phyloP scores from a whole-genome alignment of 1,140 invertebrate species.

The Halyomorpha halys region DNA sequence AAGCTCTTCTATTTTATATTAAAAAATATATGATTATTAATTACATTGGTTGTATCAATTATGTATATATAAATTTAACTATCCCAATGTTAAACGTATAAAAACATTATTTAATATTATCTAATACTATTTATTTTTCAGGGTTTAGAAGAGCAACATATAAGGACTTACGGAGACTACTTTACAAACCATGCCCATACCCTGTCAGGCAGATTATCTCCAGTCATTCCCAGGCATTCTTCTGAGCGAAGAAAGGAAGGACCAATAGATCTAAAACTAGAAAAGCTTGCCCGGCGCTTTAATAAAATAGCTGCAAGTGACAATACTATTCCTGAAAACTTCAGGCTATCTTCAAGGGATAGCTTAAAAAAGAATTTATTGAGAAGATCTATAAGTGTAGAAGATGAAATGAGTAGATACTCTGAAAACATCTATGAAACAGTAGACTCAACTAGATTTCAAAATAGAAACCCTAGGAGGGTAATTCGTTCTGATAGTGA shows the following conservation, averaged over 20 bases:
- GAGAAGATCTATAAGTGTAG: conserved; percentile 21
- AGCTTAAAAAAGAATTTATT: conserved; percentile 12
- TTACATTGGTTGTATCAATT: too few species aligned
- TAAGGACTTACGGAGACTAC: conserved; percentile 5
- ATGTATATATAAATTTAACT: too few species aligned
- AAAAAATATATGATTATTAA: too few species aligned
- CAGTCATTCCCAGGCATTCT: background rate
- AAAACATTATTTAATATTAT: too few species aligned
- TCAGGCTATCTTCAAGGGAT: conserved; percentile 10
- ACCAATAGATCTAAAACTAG: conserved; percentile 2
- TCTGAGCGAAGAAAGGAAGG: conserved; percentile 5
- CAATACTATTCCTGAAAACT: conserved; percentile 26
- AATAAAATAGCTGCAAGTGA: conserved; percentile 29
- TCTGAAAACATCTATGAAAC: conserved; percentile 26
- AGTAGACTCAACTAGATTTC: conserved; percentile 16
- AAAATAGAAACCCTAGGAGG: background rate
- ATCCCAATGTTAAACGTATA: too few species aligned
- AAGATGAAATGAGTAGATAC: conserved; percentile 21
- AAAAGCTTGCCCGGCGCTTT: conserved; percentile 17
- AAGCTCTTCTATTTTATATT: too few species aligned
- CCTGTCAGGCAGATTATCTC: background rate
- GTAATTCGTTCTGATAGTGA: conserved; percentile 25
- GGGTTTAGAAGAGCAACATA: conserved; percentile 7
- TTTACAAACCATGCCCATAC: conserved; percentile 4
- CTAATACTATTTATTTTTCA: background rate